These are phyloP conservation scores for Piprites chloris DNA, from an alignment of 2,113 vertebrate species.

Conservation along the genomic window DNA sequence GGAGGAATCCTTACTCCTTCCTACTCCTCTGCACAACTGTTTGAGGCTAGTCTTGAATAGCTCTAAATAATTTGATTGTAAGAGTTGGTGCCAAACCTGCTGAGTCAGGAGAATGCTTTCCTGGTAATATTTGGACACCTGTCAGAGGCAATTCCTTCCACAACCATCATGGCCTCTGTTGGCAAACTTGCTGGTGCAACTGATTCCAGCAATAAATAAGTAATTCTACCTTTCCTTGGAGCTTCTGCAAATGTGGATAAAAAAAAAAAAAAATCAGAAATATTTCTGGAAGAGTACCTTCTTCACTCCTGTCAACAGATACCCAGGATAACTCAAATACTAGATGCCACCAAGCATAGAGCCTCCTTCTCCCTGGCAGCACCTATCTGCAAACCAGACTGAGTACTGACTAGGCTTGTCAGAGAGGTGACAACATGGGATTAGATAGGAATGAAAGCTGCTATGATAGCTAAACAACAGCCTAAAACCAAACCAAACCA, in stretches of 20 bases:
- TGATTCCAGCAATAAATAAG: background rate
- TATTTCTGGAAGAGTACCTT: background rate
- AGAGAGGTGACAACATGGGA: conserved; percentile 14
- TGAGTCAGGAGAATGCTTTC: conserved; percentile 16
- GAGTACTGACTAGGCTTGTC: background rate
- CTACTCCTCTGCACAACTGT: conserved; percentile 1
- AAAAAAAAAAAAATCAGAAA: background rate
- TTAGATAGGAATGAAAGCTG: conserved; percentile 38
- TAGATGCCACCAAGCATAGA: background rate
- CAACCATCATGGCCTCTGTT: background rate
- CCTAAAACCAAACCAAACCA: background rate
- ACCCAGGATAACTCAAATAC: background rate
- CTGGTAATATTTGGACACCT: conserved; percentile 22
- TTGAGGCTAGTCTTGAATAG: conserved; percentile 11
- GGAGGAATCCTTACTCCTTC: conserved; percentile 26
- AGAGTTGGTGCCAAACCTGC: conserved; percentile 4
- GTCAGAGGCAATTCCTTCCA: conserved; percentile 45
- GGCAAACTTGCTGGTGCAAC: background rate
- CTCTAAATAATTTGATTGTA: conserved; percentile 19
- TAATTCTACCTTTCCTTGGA: background rate
- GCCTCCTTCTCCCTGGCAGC: background rate
- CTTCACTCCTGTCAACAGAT: background rate
- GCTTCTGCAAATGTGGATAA: background rate
- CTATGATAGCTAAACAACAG: background rate
- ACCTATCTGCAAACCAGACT: background rate